A percentile compares a stretch with the other conserved stretches of the same genome.
Evolutionary conservation across 2,888 invertebrate species (phyloP).

Genomic region (Neoitamus cyanurus): DNA sequence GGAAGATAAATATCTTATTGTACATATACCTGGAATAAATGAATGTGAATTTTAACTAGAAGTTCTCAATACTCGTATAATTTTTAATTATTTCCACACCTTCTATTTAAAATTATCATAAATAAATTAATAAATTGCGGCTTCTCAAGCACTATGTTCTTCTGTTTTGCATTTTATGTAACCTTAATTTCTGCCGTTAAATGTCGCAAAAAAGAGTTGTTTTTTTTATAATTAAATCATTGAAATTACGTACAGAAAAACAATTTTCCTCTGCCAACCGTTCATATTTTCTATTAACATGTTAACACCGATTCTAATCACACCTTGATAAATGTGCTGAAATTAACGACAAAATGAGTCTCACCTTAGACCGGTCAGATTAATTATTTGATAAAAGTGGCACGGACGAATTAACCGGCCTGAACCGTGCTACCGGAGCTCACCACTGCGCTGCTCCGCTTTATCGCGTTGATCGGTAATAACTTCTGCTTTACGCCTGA

Average conservation of each 20-base stretch:
- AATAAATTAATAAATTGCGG: no score
- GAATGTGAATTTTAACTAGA: no score
- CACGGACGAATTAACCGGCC: neutral
- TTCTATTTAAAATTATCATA: no score
- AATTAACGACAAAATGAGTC: constrained; percentile 3
- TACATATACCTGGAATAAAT: no score
- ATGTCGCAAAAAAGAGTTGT: no score
- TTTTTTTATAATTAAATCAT: neutral
- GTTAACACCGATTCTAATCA: constrained; percentile 34
- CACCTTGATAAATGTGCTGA: neutral
- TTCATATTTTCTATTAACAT: constrained; percentile 10
- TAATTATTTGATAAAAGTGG: constrained; percentile 37
- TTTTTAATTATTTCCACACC: no score
- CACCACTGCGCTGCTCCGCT: neutral
- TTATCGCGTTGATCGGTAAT: constrained; percentile 26
- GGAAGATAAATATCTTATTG: no score
- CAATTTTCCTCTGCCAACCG: neutral
- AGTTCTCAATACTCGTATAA: no score
- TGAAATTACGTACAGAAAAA: neutral
- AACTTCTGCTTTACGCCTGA: constrained; percentile 25
- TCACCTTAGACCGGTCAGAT: constrained; percentile 28
- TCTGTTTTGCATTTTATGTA: no score
- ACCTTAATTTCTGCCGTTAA: no score
- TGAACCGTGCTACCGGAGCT: neutral
- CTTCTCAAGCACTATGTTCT: no score